These are phyloP conservation scores for Crotalus helleri DNA, from an alignment of 2,113 vertebrate species.

Conservation along the genomic window DNA sequence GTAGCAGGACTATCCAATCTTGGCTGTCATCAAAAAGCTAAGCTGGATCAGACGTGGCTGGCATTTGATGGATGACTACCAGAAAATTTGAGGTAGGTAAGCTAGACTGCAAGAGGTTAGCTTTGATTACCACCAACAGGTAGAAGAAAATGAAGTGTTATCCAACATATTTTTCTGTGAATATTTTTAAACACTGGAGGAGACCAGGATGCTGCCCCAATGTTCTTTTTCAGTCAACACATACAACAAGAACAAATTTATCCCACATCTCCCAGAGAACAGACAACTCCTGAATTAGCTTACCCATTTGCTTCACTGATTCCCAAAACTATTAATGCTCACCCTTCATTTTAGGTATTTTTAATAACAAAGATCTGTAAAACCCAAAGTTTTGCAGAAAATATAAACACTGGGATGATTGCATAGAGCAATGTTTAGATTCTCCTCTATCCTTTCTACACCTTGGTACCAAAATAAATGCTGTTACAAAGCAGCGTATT, in stretches of 20 bases:
- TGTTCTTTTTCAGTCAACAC: not conserved
- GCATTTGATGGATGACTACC: not conserved
- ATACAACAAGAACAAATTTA: not conserved
- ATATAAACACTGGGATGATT: slow-evolving; percentile 52
- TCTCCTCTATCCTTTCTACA: not conserved
- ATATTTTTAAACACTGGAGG: not conserved
- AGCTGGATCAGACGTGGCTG: not conserved
- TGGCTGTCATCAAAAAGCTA: not conserved
- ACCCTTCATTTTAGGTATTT: slow-evolving; percentile 8
- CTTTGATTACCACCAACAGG: not conserved
- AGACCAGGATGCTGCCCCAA: not conserved
- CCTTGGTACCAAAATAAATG: slow-evolving; percentile 55
- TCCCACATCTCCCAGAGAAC: not conserved
- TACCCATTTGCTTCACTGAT: not conserved
- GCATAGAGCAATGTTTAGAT: slow-evolving; percentile 57
- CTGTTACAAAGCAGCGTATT: slow-evolving; percentile 61
- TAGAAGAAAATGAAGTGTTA: not conserved
- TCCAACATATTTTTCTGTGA: not conserved
- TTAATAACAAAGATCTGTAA: slow-evolving; percentile 56
- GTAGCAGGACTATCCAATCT: not conserved
- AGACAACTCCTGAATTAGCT: not conserved
- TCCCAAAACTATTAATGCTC: not conserved
- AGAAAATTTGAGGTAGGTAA: not conserved
- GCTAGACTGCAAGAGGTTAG: not conserved
- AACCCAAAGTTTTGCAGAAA: not conserved